A percentile compares a stretch with the other conserved stretches of the same genome.
Conservation (phyloP, 2,888 invertebrate species). For the Pterostichus madidus region DNA sequence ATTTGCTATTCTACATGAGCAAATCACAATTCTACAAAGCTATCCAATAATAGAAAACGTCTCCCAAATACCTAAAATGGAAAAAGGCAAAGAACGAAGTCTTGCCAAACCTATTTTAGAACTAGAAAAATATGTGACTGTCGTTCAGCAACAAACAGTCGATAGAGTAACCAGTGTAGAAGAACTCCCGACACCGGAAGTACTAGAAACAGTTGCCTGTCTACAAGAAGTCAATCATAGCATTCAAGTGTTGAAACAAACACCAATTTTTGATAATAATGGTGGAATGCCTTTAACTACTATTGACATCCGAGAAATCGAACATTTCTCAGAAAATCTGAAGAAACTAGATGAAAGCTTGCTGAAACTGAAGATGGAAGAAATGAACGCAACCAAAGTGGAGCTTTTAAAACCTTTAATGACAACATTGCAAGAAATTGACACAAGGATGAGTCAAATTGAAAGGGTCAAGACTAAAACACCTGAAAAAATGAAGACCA, state of each 20-base stretch:
- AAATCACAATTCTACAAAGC: conserved; percentile 54
- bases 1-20: conserved; percentile 65
- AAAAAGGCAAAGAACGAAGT: conserved; percentile 65
- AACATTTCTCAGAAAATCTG: conserved; percentile 72
- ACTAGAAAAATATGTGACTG: conserved; percentile 65
- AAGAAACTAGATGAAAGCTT: conserved; percentile 72
- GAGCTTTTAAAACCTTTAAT: conserved; percentile 55
- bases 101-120: conserved; percentile 68
- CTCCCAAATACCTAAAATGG: conserved; percentile 57
- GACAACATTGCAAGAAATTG: conserved; percentile 43
- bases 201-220: conserved; percentile 48
- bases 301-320: conserved; percentile 72
- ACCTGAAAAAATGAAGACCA: conserved; percentile 34
- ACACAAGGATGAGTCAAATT: conserved; percentile 47
- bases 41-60: conserved; percentile 47
- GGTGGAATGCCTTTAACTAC: conserved; percentile 17
- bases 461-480: conserved; percentile 49
- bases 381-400: conserved; percentile 34
- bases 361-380: conserved; percentile 66
- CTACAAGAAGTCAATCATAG: conserved; percentile 58
- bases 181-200: conserved; percentile 49
- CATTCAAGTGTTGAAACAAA: conserved; percentile 68
- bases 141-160: conserved; percentile 62
- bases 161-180: conserved; percentile 48
- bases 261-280: conserved; percentile 68